phyloP scores from a whole-genome alignment of 2,797 vertebrate genomes.

The Phrynocephalus forsythii region DNA sequence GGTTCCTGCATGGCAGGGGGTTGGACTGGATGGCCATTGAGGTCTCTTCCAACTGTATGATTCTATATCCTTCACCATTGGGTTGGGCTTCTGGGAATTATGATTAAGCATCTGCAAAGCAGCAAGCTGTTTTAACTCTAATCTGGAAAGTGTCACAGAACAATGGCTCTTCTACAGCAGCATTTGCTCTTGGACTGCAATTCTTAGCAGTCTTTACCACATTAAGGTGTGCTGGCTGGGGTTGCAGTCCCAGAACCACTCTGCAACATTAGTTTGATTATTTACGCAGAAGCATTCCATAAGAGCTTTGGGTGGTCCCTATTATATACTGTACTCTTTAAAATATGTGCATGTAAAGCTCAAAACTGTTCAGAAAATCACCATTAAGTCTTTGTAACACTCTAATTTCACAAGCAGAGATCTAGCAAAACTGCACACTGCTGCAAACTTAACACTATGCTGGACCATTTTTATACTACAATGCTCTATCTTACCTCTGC shows the following conservation, averaged over 20 bases:
- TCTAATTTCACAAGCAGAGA: not conserved
- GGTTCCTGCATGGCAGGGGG: too few species aligned
- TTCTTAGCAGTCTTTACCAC: too few species aligned
- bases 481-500: not conserved
- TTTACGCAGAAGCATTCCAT: too few species aligned
- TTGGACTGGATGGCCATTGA: too few species aligned
- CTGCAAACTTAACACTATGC: not conserved
- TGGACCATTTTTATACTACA: not conserved
- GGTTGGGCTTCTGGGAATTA: not conserved
- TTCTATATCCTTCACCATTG: not conserved
- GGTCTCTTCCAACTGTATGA: too few species aligned
- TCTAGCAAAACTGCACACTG: not conserved
- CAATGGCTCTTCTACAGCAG: not conserved
- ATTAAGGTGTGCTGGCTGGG: too few species aligned
- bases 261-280: too few species aligned
- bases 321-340: not conserved
- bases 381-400: not conserved
- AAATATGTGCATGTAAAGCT: not conserved
- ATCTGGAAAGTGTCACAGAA: not conserved
- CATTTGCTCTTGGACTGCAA: too few species aligned
- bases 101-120: not conserved
- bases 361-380: not conserved
- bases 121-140: not conserved
- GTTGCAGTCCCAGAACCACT: too few species aligned
- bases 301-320: not conserved